phyloP scores from a whole-genome alignment of 2,888 invertebrate genomes.

The Harpalus rufipes region DNA sequence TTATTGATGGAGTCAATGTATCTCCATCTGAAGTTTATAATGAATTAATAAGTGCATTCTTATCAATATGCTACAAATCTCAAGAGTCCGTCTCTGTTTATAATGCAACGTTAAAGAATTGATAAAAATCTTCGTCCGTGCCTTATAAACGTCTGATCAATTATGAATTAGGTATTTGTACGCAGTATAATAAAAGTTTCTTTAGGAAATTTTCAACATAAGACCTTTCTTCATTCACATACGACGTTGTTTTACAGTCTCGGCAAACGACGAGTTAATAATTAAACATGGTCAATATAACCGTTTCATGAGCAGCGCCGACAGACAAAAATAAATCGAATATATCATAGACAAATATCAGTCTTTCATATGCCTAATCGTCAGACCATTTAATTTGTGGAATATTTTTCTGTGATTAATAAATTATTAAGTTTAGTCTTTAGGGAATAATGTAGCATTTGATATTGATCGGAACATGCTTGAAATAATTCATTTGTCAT shows the following conservation, averaged over 20 bases:
- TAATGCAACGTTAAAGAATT: conserved; percentile 28
- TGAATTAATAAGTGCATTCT: background rate
- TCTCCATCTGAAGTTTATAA: background rate
- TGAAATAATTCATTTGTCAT: conserved; percentile 59
- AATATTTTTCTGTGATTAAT: conserved; percentile 63
- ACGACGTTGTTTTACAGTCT: conserved; percentile 1
- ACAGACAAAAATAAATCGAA: conserved; percentile 54
- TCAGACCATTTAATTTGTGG: conserved; percentile 59
- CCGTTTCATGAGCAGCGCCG: conserved; percentile 25
- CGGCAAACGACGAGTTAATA: background rate
- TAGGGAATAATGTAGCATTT: conserved; percentile 56
- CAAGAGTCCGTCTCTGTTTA: conserved; percentile 4
- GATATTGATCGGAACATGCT: conserved; percentile 61
- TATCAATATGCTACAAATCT: background rate
- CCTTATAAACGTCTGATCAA: conserved; percentile 44
- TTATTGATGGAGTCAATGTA: conserved; percentile 19
- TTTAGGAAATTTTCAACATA: conserved; percentile 12
- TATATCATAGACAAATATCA: conserved; percentile 12
- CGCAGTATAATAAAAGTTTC: conserved; percentile 46
- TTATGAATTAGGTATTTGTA: conserved; percentile 53
- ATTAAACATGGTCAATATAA: conserved; percentile 49
- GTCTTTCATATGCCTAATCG: conserved; percentile 52
- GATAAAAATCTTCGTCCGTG: conserved; percentile 26
- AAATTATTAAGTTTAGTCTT: conserved; percentile 61
- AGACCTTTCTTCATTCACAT: conserved; percentile 25